Evolutionary conservation across 2,797 vertebrate genomes (phyloP), one percentile per base, ranked within the genome.

Genomic region (Passerculus sandwichensis): DNA sequence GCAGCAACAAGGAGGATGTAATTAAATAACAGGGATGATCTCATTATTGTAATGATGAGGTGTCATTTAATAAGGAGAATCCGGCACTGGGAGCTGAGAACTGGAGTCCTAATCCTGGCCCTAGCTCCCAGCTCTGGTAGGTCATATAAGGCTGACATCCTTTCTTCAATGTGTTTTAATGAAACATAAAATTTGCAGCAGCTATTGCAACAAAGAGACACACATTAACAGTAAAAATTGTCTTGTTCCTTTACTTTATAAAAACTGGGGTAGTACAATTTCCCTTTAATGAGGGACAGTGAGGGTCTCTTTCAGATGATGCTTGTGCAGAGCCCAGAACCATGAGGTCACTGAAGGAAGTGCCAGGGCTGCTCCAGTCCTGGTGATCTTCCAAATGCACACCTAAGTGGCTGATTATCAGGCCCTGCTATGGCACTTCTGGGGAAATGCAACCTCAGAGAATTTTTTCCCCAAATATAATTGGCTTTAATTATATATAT

Each of bases 1-100:
- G 95, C 83, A 94, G 61, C 80, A 94, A 96, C 88, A 95, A 91
- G 93, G 91, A 90, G 89, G 88, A 88, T 34, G 77, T 73, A 93
- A 94, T 96, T 97, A 96, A 96, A 87, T 90, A 93, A 88, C 38
- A 91, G 36, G 64, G 71, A 84, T 97, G 95, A 96, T 93, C 95
- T 95, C 89, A 90, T 96, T 91, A 92, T 92, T 91, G 90, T 93
- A 96, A 95, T 88, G 77, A 95, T 65, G 88, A 96, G 80, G 85
- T 96, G 91, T 89, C 93, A 88, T 88, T 86, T 85, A 93, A 93
- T 51, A 84, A 95, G 45, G 64, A 91, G 83, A 86, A 94, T 92
- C 53, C 74, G 61, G 71, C 67, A 89, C 73, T 78, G 53, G 72
- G 66, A 93, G 79, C 69, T 80, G 91, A 90, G 57, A 90, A 86